Evolutionary conservation across 1,140 invertebrate species (phyloP).

Genomic region (Drosophila kikkawai): DNA sequence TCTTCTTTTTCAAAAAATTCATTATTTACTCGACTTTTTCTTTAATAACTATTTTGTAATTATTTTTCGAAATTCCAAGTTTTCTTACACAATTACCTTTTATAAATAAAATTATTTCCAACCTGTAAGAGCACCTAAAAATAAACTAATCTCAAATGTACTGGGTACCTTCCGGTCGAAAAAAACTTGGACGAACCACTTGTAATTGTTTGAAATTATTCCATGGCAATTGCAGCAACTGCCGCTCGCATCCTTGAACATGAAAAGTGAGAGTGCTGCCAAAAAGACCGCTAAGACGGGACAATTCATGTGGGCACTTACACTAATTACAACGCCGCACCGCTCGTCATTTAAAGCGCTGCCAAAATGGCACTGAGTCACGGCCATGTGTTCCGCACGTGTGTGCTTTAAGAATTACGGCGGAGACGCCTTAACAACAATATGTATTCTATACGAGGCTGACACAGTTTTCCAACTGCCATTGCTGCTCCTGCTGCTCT

Average conservation of each 20-base stretch:
- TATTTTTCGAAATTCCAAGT: too few species aligned
- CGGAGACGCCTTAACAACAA: constrained; percentile 11
- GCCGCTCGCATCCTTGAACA: constrained; percentile 68
- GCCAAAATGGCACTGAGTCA: constrained; percentile 29
- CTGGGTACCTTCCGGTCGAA: constrained; percentile 6
- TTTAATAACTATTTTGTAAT: too few species aligned
- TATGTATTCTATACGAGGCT: constrained; percentile 1
- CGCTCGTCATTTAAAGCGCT: constrained; percentile 45
- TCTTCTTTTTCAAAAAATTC: too few species aligned
- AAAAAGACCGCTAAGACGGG: constrained; percentile 67
- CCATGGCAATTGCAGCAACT: constrained; percentile 40
- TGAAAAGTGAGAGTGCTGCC: constrained; percentile 69
- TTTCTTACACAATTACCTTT: neutral
- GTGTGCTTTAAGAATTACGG: constrained; percentile 23
- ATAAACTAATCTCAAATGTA: neutral
- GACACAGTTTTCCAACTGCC: constrained; percentile 35
- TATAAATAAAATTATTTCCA: neutral
- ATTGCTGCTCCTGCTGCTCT: constrained; percentile 3
- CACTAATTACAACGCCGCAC: constrained; percentile 74
- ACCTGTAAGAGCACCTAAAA: too few species aligned
- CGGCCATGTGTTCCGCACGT: constrained; percentile 28
- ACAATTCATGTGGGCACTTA: constrained; percentile 78
- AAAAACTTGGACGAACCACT: neutral
- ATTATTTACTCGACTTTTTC: too few species aligned
- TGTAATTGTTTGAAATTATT: constrained; percentile 38